Percentiles rank a stretch among this genome's conserved stretches.
Evolutionary conservation across 2,113 vertebrate species (phyloP).

Genomic region (Spilogale gracilis): DNA sequence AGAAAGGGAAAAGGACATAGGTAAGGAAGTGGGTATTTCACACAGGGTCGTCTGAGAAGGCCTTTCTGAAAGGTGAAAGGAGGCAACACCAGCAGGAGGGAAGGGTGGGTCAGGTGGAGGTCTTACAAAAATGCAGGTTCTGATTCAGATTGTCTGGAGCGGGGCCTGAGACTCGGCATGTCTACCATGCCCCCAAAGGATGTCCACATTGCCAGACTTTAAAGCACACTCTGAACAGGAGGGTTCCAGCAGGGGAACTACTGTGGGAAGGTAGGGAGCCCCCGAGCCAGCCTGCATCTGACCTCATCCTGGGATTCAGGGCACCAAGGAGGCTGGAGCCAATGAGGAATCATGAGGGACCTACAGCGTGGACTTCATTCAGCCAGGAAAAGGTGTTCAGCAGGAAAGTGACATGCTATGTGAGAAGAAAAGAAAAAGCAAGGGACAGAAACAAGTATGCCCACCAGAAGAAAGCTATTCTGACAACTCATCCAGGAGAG

Average conservation of each 20-base stretch:
- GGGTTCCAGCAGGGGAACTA: neutral
- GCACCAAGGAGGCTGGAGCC: neutral
- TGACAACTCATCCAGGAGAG: neutral
- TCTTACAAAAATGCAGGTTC: neutral
- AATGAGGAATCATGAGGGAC: neutral
- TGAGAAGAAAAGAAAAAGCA: neutral
- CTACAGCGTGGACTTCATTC: no score
- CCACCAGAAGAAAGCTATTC: neutral
- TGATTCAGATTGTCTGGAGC: neutral
- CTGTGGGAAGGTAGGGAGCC: neutral
- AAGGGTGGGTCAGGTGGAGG: no score
- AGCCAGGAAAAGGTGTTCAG: neutral
- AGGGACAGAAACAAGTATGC: neutral
- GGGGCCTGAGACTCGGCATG: neutral
- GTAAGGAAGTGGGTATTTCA: no score
- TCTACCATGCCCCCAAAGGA: neutral
- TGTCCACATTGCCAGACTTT: accelerated
- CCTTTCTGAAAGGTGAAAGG: neutral
- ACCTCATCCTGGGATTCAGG: neutral
- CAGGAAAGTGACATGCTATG: accelerated
- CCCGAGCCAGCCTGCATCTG: neutral
- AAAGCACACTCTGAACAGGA: neutral
- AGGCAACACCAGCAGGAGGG: neutral
- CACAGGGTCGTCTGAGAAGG: neutral
- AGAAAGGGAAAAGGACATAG: neutral